These are phyloP conservation scores for Beris morrisii DNA, from an alignment of 2,888 invertebrate genomes.

Conservation along the genomic window DNA sequence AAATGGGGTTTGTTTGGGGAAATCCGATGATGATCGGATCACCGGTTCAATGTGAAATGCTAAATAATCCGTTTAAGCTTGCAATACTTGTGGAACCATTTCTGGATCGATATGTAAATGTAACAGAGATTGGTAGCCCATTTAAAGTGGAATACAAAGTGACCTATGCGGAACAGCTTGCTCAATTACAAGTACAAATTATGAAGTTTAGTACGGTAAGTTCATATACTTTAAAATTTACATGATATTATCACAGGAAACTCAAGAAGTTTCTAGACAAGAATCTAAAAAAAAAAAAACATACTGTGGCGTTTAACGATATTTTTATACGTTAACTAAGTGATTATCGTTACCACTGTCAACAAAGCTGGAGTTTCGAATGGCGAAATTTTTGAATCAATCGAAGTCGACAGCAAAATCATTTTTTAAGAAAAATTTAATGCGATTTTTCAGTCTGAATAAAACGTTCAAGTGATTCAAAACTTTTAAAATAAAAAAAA, in stretches of 20 bases:
- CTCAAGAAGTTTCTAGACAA: too few relatives aligned
- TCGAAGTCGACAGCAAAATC: too few relatives aligned
- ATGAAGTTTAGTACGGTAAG: not conserved
- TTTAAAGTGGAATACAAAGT: conserved; percentile 7
- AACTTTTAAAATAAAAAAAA: too few relatives aligned
- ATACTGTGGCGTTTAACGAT: too few relatives aligned
- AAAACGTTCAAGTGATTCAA: too few relatives aligned
- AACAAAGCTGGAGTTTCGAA: too few relatives aligned
- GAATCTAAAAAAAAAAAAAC: too few relatives aligned
- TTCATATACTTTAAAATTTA: not conserved
- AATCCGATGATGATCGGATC: not conserved
- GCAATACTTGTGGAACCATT: not conserved
- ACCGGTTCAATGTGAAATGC: not conserved
- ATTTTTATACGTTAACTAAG: too few relatives aligned
- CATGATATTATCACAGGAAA: not conserved
- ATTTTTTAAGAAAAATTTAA: too few relatives aligned
- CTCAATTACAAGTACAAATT: conserved; percentile 3
- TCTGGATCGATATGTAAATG: not conserved
- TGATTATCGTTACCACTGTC: too few relatives aligned
- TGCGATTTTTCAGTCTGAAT: too few relatives aligned
- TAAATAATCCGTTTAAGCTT: not conserved
- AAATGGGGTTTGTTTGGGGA: not conserved
- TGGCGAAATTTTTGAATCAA: too few relatives aligned
- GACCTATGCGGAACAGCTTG: not conserved
- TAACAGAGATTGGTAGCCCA: not conserved